Base-by-base conservation (phyloP, 2,888 invertebrate species). In the Cenopis cana region DNA sequence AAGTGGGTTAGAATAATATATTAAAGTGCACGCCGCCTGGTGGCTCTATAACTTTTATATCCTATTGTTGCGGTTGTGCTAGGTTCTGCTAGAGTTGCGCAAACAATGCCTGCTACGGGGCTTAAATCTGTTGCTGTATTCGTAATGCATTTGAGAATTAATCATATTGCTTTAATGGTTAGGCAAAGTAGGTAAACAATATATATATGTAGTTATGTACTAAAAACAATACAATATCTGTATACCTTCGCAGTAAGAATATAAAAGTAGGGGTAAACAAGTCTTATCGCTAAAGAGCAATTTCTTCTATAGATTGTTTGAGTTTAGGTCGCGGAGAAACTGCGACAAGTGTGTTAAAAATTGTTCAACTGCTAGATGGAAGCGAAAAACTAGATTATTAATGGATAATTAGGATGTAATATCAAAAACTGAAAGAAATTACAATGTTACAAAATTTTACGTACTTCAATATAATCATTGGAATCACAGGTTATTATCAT, bases 21-120 rank as follows among this genome's bases (percentile, higher is more conserved):
- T 14, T 54, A 54, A 62, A 54, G 52, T 62, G 64, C 52, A 38
- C 20, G 50, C 50, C 33, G 12, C 18, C 50, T 29, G 18, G 62
- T 52, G 33, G 52, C 52, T 62, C 36, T 52, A 18, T 64, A 64
- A 64, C 52, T 64, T 64, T 64, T 64, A 64, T 64, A 64, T 24
- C 52, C 64, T 11, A 64, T 64, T 64, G 64, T 64, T 54, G 52
- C 10, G 50, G 11, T 56, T 33, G 56, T 56, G 61, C 49, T 24
- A 24, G n/a, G 54, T 29, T 50, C n/a, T 18, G 29, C 50, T 20
- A 10, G 29, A 14, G 46, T 36, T 52, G 60, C 50, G 36, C 17
- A 50, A 36, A 62, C 50, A 62, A 50, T 62, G 50, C 59, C 5
- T 46, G 41, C 41, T 46, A 46, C n/a, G n/a, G n/a, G n/a, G n/a